Evolutionary conservation across 2,797 vertebrate genomes (phyloP), one percentile per base, ranked within the genome.

Genomic region (Silurus aristotelis): DNA sequence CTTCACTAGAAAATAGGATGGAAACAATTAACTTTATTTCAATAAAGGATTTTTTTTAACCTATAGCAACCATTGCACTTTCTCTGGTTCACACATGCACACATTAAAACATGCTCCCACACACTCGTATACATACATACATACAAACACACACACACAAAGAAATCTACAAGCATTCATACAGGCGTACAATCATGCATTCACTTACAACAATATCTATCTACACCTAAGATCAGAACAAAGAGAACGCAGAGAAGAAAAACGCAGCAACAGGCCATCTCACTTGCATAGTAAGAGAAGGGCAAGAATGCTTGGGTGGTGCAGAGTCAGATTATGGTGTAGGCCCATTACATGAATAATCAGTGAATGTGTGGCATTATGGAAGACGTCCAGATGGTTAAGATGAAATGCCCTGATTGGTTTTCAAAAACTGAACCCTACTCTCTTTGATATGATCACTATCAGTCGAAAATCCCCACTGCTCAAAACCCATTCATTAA

Each of bases 321-420:
- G 95, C 95, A 94, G 95, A 94, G 92, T 93, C 95, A 94, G 94
- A 92, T 95, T 94, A 94, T 84, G 91, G 92, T 93, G 93, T 91
- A 93, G 95, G 94, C 94, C 94, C 90, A 94, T 92, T 95, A 92
- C 90, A 89, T 94, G 93, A 94, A 93, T 92, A 92, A 93, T 94
- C 93, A 91, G 94, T 1, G 93, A 94, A 93, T 96, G 95, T 96
- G 95, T 95, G 95, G 95, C 93, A 95, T 94, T 92, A 90, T 95
- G 95, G 96, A 96, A 92, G 89, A 91, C 90, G 77, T 95, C 95
- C 95, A 96, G 94, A 94, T 89, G 91, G 92, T 95, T 94, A 93
- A 94, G 95, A 96, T 96, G 94, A 93, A 95, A 95, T 93, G 94
- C 89, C 83, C 64, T 93, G 95, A 96, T 96, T 90, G 95, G 92